Evolutionary conservation across 2,888 invertebrate genomes (phyloP).

Genomic region (Lithophane leautieri): DNA sequence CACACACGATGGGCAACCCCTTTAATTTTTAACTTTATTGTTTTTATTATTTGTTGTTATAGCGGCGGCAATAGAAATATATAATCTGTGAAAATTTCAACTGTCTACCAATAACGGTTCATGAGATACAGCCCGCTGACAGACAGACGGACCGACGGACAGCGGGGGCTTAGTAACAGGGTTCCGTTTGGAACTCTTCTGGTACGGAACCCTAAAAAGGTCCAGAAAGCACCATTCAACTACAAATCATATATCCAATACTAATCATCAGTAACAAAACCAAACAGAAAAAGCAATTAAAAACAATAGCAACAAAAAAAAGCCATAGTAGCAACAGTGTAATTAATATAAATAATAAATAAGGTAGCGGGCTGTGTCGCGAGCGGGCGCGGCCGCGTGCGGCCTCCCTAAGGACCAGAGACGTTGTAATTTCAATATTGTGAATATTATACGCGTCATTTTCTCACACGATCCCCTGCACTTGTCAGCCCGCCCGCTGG

Average conservation of each 20-base stretch:
- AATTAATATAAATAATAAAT: slow-evolving; percentile 88
- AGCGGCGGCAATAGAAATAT: too few species aligned
- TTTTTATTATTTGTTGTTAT: too few species aligned
- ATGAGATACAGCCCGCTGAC: too few species aligned
- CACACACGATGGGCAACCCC: too few species aligned
- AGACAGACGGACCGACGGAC: too few species aligned
- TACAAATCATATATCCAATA: slow-evolving; percentile 24
- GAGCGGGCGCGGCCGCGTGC: slow-evolving; percentile 73
- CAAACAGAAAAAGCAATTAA: slow-evolving; percentile 55
- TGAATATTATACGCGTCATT: slow-evolving; percentile 84
- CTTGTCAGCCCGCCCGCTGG: slow-evolving; percentile 72
- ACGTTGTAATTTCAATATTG: slow-evolving; percentile 81
- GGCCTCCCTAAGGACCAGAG: slow-evolving; percentile 74
- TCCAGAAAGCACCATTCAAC: not conserved
- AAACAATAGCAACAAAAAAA: slow-evolving; percentile 72
- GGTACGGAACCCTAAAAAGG: too few species aligned
- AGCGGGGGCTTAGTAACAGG: too few species aligned
- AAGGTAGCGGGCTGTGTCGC: slow-evolving; percentile 74
- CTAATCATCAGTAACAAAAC: slow-evolving; percentile 47
- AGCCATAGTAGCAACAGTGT: slow-evolving; percentile 72
- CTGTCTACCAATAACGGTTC: too few species aligned
- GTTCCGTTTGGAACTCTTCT: too few species aligned
- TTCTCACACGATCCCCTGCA: slow-evolving; percentile 82
- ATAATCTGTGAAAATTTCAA: too few species aligned
- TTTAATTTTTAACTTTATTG: too few species aligned